Evolutionary conservation across 1,140 invertebrate species (phyloP), one percentile per base, ranked within the genome.

Genomic region (Akabosia matsudoensis): DNA sequence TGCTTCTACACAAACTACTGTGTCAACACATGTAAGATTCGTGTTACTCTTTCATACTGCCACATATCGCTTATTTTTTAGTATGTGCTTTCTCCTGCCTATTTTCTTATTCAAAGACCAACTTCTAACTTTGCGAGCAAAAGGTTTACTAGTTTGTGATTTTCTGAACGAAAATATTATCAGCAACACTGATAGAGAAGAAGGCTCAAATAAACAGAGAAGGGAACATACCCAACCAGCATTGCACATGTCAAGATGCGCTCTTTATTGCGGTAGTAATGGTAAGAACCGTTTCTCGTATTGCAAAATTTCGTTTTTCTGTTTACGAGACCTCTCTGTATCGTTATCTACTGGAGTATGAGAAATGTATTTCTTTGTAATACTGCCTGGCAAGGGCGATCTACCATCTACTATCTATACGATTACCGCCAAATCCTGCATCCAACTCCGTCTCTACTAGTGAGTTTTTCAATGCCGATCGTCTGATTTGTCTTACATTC

Each of bases 171-270:
- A 56, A 7, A 56, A 18, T 45, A 45, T 45, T 18, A 45, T 7
- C 37, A 45, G 54, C n/a, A 22, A 56, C 10, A 13, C 13, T 56
- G 24, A 22, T n/a, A 56, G 54, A 30, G 61, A 31, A 67, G n/a
- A n/a, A 28, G 61, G 31, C 54, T 56, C n/a, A n/a, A n/a, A n/a
- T n/a, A n/a, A n/a, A 56, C 54, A 3, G 24, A 7, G 7, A 16
- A 22, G n/a, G 54, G 54, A 56, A 56, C 7, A 56, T 56, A 16
- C 33, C 28, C 24, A 33, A 26, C 33, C 61, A 45, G 28, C 14
- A 70, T n/a, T 74, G 71, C 77, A 75, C 77, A 78, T 78, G 74
- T 52, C 71, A 74, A 76, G 74, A 78, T 78, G 77, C 77, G 70
- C 75, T 73, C 33, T 16, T 34, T n/a, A n/a, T n/a, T n/a, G n/a